These are phyloP conservation scores for Sorex araneus DNA, from an alignment of 2,113 vertebrate species.

Conservation along the genomic window DNA sequence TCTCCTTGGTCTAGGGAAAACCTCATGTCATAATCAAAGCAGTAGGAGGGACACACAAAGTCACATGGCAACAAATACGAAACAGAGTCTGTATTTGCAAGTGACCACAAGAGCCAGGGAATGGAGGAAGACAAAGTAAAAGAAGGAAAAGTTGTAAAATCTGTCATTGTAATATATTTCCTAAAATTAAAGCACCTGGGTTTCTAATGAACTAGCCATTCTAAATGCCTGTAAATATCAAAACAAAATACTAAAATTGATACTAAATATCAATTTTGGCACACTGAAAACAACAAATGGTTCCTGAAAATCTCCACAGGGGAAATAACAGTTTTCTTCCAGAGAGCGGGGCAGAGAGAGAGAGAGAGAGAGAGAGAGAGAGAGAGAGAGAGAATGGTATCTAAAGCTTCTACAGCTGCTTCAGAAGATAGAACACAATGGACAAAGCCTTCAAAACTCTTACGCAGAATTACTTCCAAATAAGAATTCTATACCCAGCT, in stretches of 20 bases:
- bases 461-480: slow-evolving; percentile 46
- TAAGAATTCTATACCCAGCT: slow-evolving; percentile 46
- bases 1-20: not conserved
- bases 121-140: not conserved
- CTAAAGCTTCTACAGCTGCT: not conserved
- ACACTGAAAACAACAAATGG: not conserved
- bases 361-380: not conserved
- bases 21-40: not conserved
- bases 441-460: slow-evolving; percentile 6
- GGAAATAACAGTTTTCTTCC: slow-evolving; percentile 13
- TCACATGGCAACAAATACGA: not conserved
- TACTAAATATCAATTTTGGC: slow-evolving; percentile 23
- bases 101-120: not conserved
- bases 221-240: slow-evolving; percentile 27
- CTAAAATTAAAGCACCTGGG: slow-evolving; percentile 46
- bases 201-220: slow-evolving; percentile 3
- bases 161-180: slow-evolving; percentile 33
- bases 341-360: not conserved
- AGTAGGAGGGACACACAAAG: not conserved
- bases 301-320: slow-evolving; percentile 32
- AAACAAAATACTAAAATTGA: slow-evolving; percentile 45
- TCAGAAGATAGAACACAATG: not conserved
- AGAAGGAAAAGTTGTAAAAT: not conserved
- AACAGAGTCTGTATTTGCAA: slow-evolving; percentile 1
- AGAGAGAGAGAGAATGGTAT: not conserved